Percentiles rank a stretch among this genome's conserved stretches.
phyloP scores from a whole-genome alignment of 2,888 invertebrate species.

The Melanostoma mellinum region DNA sequence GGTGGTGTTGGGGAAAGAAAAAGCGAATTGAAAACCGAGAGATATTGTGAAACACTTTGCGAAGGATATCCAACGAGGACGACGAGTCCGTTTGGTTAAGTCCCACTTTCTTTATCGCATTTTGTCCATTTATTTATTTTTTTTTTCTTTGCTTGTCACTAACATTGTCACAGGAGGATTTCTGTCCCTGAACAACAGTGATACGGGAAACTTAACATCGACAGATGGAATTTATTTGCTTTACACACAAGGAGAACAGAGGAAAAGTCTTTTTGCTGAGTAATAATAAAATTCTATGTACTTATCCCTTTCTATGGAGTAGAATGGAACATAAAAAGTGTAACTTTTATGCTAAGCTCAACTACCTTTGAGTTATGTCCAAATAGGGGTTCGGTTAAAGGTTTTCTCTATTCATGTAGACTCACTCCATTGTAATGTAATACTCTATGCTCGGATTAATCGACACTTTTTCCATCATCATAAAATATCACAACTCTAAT shows the following conservation, averaged over 20 bases:
- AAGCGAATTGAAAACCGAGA: too few species aligned
- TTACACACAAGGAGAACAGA: slow-evolving; percentile 19
- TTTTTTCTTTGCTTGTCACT: slow-evolving; percentile 45
- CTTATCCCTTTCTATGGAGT: neutral
- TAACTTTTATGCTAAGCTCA: slow-evolving; percentile 27
- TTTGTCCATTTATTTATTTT: slow-evolving; percentile 41
- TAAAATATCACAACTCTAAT: slow-evolving; percentile 44
- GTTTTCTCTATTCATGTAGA: too few species aligned
- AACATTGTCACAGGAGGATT: slow-evolving; percentile 21
- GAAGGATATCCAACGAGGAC: neutral
- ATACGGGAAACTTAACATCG: slow-evolving; percentile 50
- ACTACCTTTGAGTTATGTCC: neutral
- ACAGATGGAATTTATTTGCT: slow-evolving; percentile 44
- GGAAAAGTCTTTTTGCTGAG: slow-evolving; percentile 21
- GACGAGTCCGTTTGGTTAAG: slow-evolving; percentile 54
- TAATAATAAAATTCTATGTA: slow-evolving; percentile 36
- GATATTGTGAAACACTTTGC: neutral
- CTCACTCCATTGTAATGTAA: too few species aligned
- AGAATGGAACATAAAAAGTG: slow-evolving; percentile 21
- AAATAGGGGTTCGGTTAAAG: too few species aligned
- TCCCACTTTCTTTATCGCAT: slow-evolving; percentile 65
- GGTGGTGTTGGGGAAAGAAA: too few species aligned
- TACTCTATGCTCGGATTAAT: slow-evolving; percentile 30
- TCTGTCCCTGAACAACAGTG: slow-evolving; percentile 11
- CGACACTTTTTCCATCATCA: slow-evolving; percentile 55